Percentiles rank a stretch among this genome's conserved stretches.
Evolutionary conservation across 2,113 vertebrate genomes (phyloP).

Genomic region (Oryzias melastigma): DNA sequence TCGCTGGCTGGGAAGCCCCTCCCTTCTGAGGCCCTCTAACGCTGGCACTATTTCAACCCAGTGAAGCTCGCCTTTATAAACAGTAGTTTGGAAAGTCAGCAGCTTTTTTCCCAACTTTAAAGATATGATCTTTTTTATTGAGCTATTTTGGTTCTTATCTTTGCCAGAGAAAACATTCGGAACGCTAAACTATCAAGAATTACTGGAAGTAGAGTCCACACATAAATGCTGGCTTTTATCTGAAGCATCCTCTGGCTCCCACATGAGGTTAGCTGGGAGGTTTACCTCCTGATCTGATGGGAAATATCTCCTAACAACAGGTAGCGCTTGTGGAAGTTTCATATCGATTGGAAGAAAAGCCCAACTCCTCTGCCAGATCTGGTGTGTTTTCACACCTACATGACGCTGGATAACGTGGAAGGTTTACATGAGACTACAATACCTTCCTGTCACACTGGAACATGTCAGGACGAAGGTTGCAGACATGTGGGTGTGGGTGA

Average conservation of each 20-base stretch:
- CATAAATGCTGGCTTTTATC: too few species aligned
- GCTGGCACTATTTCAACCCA: slow-evolving; percentile 18
- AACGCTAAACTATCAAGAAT: too few species aligned
- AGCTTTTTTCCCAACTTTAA: background rate
- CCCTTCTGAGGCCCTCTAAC: slow-evolving; percentile 35
- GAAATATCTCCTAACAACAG: slow-evolving; percentile 24
- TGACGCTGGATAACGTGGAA: background rate
- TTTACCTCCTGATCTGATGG: slow-evolving; percentile 3
- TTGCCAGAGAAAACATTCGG: background rate
- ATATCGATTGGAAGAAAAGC: slow-evolving; percentile 22
- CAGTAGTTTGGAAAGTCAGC: slow-evolving; percentile 4
- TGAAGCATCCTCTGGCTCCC: background rate
- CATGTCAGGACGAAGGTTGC: slow-evolving; percentile 24
- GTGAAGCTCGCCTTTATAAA: slow-evolving; percentile 21
- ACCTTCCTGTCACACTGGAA: slow-evolving; percentile 12
- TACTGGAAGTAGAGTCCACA: too few species aligned
- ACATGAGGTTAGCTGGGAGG: background rate
- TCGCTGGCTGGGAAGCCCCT: slow-evolving; percentile 40
- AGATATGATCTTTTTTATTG: slow-evolving; percentile 15
- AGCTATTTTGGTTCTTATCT: slow-evolving; percentile 5
- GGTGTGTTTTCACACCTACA: background rate
- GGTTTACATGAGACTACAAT: slow-evolving; percentile 11
- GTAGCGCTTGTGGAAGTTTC: slow-evolving; percentile 18
- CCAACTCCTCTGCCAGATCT: background rate
- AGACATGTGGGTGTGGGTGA: slow-evolving; percentile 37